Evolutionary conservation across 2,797 vertebrate species (phyloP).

Genomic region (Protosalanx chinensis): DNA sequence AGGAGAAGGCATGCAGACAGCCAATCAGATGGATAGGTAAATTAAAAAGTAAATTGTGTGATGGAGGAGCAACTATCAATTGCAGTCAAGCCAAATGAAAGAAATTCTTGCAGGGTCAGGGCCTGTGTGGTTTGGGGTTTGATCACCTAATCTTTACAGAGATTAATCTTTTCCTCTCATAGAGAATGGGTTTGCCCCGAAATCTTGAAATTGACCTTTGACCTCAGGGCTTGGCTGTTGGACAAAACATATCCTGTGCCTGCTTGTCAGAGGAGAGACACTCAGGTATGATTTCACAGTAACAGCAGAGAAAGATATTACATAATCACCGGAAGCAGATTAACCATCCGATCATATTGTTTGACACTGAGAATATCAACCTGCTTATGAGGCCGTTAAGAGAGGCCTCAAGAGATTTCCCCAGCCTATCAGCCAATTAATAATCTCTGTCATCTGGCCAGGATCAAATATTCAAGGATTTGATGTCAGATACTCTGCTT

Average conservation of each 20-base stretch:
- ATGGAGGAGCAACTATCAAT: too few relatives aligned
- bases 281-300: background rate
- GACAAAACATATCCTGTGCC: background rate
- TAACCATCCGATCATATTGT: background rate
- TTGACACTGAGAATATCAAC: constrained; percentile 4
- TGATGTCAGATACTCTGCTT: background rate
- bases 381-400: too few relatives aligned
- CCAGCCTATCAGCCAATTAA: constrained; percentile 22
- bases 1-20: background rate
- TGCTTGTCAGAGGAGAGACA: background rate
- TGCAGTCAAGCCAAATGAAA: too few relatives aligned
- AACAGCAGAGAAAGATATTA: background rate
- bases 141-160: too few relatives aligned
- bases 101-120: too few relatives aligned
- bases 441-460: constrained; percentile 11
- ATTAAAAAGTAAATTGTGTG: background rate
- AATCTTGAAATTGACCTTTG: background rate
- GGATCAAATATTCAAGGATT: background rate
- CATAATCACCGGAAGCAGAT: background rate
- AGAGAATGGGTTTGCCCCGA: background rate
- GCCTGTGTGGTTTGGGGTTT: too few relatives aligned
- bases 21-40: background rate
- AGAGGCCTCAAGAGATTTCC: background rate
- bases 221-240: background rate
- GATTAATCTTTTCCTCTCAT: background rate